Base-by-base conservation (phyloP, 1,140 invertebrate genomes). In the Drosophila tsacasi region DNA sequence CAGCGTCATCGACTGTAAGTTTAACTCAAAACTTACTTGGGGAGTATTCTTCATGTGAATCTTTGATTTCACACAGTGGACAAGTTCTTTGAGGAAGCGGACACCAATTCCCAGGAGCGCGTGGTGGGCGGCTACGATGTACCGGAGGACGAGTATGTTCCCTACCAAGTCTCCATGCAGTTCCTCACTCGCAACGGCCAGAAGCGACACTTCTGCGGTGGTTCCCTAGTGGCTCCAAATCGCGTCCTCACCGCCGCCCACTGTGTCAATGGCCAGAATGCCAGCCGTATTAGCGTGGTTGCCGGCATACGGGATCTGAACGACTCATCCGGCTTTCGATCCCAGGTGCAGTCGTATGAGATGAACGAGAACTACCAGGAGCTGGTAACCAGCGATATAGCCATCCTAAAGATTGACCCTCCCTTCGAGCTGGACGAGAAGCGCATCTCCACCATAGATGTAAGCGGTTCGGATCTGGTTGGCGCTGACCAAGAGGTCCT, bases 201-300 rank as follows among this genome's bases (percentile, higher is more conserved):
- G 27, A 68, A 87, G 39, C 66, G 85, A 2, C 91, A 92, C 30
- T 92, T 93, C 19, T 94, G 94, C 64, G 94, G 94, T 8, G 94
- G 94, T 15, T 93, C 94, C 5, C 79, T 94, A 3, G 93, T 94
- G 13, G 90, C 93, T 5, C 74, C 91, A 2, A 91, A 93, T 72
- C 93, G 93, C 47, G 93, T 94, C 7, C 69, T 94, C 0, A 94
- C 94, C 0, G 94, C 94, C 17, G 94, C 94, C 4, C 94, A 94
- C 65, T 94, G 94, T 68, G 93, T 94, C 52, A 91, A 92, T 65
- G 91, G 91, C 2, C 91, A 92, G 61, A 91, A 92, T 62, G 83
- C 91, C 15, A 81, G 85, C 30, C 39, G 80, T 7, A 93, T 94
- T 21, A 85, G 80, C 3, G 93, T 93, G 5, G 93, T 94, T 7